Conservation (phyloP, 2,113 vertebrate genomes). For the Gobiocypris rarus region DNA sequence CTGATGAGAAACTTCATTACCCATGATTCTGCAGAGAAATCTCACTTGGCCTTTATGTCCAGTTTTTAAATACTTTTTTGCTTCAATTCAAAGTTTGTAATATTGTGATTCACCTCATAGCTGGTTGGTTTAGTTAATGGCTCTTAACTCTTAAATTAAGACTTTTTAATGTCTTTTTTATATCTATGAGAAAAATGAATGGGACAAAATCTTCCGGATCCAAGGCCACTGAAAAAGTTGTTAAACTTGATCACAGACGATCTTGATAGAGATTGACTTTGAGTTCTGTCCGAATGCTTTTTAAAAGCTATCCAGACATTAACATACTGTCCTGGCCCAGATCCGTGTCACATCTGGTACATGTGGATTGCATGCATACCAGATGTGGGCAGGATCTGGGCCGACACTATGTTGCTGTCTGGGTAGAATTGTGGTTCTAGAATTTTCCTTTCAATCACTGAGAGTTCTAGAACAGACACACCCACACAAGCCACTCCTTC, state of each 20-base stretch:
- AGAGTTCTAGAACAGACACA: neutral
- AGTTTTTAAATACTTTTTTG: too few relatives aligned
- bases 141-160: too few relatives aligned
- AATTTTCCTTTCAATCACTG: neutral
- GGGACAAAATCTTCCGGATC: neutral
- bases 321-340: too few relatives aligned
- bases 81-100: too few relatives aligned
- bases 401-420: too few relatives aligned
- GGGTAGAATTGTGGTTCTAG: slow-evolving; percentile 3
- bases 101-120: too few relatives aligned
- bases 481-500: neutral
- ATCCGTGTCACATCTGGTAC: too few relatives aligned
- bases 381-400: too few relatives aligned
- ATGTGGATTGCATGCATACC: too few relatives aligned
- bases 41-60: too few relatives aligned
- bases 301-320: too few relatives aligned
- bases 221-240: neutral
- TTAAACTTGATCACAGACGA: neutral
- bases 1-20: neutral
- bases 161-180: neutral
- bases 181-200: neutral
- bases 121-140: too few relatives aligned
- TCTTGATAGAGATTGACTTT: neutral
- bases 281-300: neutral
- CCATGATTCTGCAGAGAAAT: neutral